Conservation (phyloP, 2,797 vertebrate species). For the Sebastes trivittatus region DNA sequence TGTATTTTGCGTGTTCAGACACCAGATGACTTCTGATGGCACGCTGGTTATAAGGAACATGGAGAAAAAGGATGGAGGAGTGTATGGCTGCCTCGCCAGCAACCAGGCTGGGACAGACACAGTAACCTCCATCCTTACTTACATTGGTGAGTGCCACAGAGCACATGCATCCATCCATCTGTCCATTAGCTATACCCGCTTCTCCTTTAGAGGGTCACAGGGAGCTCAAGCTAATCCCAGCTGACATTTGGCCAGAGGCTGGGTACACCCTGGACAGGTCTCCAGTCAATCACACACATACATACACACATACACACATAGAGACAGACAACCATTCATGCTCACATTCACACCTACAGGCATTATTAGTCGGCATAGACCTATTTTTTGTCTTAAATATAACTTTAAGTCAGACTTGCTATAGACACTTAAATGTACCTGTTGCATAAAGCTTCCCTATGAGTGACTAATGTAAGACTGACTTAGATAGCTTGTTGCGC, state of each 20-base stretch:
- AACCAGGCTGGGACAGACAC: conserved; percentile 91
- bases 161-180: background rate
- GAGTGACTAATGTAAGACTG: no score
- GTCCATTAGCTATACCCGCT: background rate
- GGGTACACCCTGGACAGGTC: background rate
- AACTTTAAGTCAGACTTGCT: no score
- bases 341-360: background rate
- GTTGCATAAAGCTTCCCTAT: no score
- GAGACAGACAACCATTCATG: background rate
- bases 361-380: no score
- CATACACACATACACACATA: background rate
- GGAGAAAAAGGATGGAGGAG: conserved; percentile 87
- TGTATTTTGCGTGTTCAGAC: conserved; percentile 71
- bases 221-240: background rate
- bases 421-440: no score
- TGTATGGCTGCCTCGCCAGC: conserved; percentile 93
- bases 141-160: conserved; percentile 82
- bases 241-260: background rate
- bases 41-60: conserved; percentile 87
- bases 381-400: no score
- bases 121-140: conserved; percentile 85
- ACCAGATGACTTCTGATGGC: conserved; percentile 88
- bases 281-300: background rate
- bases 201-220: background rate
- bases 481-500: no score